A percentile compares a stretch with the other conserved stretches of the same genome.
These are phyloP conservation scores for Cheirogaleus medius DNA, from an alignment of 2,113 vertebrate species.

Conservation along the genomic window DNA sequence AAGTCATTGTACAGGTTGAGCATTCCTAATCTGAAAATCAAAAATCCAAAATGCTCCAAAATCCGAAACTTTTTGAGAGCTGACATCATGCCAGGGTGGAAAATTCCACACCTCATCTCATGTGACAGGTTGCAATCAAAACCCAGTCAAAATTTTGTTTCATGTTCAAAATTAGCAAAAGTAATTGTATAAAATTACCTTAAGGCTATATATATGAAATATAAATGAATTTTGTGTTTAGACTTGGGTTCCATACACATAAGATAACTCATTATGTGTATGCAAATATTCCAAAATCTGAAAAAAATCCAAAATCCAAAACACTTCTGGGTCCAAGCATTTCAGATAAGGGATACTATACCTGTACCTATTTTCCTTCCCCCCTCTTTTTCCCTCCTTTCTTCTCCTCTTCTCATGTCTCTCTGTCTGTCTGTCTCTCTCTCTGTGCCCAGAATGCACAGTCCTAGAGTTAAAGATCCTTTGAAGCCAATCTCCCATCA, in stretches of 20 bases:
- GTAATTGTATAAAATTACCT: background rate
- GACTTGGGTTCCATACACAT: background rate
- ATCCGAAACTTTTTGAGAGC: background rate
- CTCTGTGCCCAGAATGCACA: background rate
- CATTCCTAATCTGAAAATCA: background rate
- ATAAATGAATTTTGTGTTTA: background rate
- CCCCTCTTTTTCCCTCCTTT: background rate
- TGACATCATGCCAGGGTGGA: background rate
- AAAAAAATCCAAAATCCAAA: background rate
- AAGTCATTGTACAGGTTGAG: background rate
- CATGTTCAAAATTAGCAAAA: background rate
- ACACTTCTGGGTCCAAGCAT: background rate
- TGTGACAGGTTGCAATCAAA: background rate
- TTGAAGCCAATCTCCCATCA: background rate
- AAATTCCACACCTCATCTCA: background rate
- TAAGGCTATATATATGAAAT: background rate
- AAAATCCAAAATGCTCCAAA: background rate
- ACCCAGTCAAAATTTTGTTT: background rate
- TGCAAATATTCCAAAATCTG: background rate
- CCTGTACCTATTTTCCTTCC: background rate
- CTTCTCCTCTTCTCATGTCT: too few relatives aligned
- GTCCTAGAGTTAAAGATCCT: background rate
- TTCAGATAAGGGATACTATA: background rate
- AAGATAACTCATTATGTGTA: background rate
- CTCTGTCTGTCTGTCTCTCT: fast-evolving